phyloP scores from a whole-genome alignment of 1,140 invertebrate species.

The Stegodyphus mimosarum region DNA sequence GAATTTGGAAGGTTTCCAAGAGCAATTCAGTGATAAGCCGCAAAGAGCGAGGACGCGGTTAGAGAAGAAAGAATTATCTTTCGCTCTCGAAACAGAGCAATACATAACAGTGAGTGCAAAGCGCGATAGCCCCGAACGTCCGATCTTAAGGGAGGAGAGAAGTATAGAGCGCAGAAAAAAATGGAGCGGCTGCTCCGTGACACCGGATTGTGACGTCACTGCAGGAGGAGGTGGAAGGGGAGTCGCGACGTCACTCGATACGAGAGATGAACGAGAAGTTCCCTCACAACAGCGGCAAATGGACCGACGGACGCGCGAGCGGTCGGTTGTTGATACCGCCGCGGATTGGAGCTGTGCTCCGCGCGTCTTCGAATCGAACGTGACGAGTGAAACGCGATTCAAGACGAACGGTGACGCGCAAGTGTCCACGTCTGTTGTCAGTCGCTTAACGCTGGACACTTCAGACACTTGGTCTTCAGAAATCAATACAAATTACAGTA shows the following conservation, averaged over 20 bases:
- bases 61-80: too few species aligned
- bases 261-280: constrained; percentile 14
- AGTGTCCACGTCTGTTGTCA: constrained; percentile 14
- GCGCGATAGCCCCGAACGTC: neutral
- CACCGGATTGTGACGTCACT: constrained; percentile 49
- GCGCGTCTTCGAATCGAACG: constrained; percentile 27
- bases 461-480: neutral
- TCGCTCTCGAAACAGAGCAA: neutral
- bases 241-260: constrained; percentile 5
- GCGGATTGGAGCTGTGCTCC: too few species aligned
- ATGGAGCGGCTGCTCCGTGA: neutral
- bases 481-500: too few species aligned
- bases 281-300: constrained; percentile 15
- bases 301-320: constrained; percentile 40
- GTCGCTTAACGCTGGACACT: constrained; percentile 10
- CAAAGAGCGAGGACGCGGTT: too few species aligned
- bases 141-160: constrained; percentile 19
- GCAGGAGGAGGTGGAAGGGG: too few species aligned
- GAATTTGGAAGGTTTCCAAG: too few species aligned
- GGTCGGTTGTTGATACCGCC: constrained; percentile 21
- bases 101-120: neutral
- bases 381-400: constrained; percentile 24
- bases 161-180: neutral
- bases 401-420: neutral
- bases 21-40: too few species aligned